A percentile compares a stretch with the other conserved stretches of the same genome.
Conservation (phyloP, 2,113 vertebrate species). For the Cheilinus undulatus region DNA sequence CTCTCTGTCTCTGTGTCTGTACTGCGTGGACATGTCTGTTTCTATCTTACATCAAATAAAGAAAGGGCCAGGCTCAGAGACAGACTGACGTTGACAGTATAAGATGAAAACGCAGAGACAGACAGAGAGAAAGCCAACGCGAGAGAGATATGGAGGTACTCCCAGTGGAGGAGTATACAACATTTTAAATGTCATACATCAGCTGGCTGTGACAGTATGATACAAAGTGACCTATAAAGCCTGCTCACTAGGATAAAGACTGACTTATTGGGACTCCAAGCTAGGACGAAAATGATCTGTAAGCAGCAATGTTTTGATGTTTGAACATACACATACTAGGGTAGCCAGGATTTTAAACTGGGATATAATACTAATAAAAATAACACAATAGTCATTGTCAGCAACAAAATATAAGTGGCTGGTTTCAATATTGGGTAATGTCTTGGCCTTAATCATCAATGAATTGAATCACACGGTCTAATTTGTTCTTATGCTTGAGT, state of each 20-base stretch:
- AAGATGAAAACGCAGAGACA: slow-evolving; percentile 13
- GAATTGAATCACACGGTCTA: too few species aligned
- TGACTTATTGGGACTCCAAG: background rate
- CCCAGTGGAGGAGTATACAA: slow-evolving; percentile 27
- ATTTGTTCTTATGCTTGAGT: too few species aligned
- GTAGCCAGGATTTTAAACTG: too few species aligned
- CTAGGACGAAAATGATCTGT: background rate
- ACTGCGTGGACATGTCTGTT: slow-evolving; percentile 44
- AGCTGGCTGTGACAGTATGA: slow-evolving; percentile 20
- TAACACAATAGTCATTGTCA: too few species aligned
- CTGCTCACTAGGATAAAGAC: background rate
- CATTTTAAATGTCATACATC: slow-evolving; percentile 41
- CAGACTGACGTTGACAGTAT: slow-evolving; percentile 26
- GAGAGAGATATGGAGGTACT: slow-evolving; percentile 24
- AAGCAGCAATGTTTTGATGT: background rate
- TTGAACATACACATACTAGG: too few species aligned
- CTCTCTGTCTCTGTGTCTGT: slow-evolving; percentile 18
- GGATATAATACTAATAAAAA: too few species aligned
- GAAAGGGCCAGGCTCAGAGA: background rate
- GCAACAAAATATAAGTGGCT: too few species aligned
- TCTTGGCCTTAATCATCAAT: too few species aligned
- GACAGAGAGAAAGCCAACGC: slow-evolving; percentile 2
- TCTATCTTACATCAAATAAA: slow-evolving; percentile 43
- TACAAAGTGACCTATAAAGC: slow-evolving; percentile 30
- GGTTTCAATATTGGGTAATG: too few species aligned